phyloP scores from a whole-genome alignment of 2,797 vertebrate species.

The Erethizon dorsatum region DNA sequence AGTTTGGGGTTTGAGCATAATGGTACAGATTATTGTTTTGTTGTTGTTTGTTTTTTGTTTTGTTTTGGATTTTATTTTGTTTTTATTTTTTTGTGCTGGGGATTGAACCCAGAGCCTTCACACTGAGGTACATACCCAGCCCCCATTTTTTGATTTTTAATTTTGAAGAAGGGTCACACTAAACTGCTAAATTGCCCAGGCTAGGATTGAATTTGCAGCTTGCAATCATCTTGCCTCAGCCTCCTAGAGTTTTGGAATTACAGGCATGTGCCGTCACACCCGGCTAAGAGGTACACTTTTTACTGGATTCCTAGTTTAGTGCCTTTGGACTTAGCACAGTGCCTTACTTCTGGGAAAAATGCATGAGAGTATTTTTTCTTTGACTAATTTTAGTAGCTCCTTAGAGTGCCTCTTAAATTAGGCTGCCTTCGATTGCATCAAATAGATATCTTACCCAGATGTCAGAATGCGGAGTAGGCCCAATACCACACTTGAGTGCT shows the following conservation, averaged over 20 bases:
- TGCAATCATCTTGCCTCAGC: neutral
- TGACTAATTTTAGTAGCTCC: neutral
- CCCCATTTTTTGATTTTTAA: neutral
- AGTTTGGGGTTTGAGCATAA: neutral
- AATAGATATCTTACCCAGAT: neutral
- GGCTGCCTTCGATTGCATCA: neutral
- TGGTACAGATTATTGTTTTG: neutral
- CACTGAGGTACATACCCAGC: neutral
- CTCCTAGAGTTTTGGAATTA: neutral
- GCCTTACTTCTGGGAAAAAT: slow-evolving; percentile 12
- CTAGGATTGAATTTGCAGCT: neutral
- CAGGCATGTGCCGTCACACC: too few relatives aligned
- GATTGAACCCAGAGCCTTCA: neutral
- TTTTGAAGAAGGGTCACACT: neutral
- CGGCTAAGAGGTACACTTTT: neutral
- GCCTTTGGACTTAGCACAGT: neutral
- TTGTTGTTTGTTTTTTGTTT: neutral
- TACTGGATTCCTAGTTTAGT: neutral
- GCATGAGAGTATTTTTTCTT: neutral
- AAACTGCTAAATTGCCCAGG: neutral
- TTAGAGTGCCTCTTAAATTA: neutral
- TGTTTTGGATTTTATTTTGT: neutral
- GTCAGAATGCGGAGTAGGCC: neutral
- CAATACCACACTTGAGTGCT: neutral
- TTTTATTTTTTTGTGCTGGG: neutral